Evolutionary conservation across 2,113 vertebrate genomes (phyloP), one percentile per base, ranked within the genome.

Genomic region (Nothobranchius kuhntae): DNA sequence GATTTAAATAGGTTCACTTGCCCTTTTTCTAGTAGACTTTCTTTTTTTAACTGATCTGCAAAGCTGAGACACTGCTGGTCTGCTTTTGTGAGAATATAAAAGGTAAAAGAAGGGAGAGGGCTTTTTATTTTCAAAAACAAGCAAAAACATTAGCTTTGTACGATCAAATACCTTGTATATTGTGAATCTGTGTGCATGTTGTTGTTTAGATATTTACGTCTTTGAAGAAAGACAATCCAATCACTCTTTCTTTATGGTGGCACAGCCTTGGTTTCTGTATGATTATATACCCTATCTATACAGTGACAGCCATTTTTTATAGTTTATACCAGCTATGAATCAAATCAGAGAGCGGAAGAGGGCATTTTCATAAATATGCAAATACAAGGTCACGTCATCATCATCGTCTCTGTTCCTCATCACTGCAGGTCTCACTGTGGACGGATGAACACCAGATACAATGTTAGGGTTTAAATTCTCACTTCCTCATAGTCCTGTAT

Each of bases 361-460:
- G 84, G 83, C 84, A 87, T 91, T 90, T 86, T 87, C 82, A 89
- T 87, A 81, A 89, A 91, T 91, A 91, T 91, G 88, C 89, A 91
- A 89, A 91, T 86, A 81, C 82, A 86, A 88, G 79, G 85, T 87
- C 79, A 82, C 68, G 58, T 54, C 53, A 38, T n/a, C 54, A 57
- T 58, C 55, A 65, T 80, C 68, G 21, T 60, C 51, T 73, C 51
- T 73, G 75, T 81, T 75, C 66, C 68, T 52, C 14, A 1, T 84
- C 70, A 57, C 55, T 73, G 62, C 79, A 35, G 46, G 61, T 35
- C 63, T 80, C 78, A 67, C 58, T 79, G 80, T 85, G 54, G 71
- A 59, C 30, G 30, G 2, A 4, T 15, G 53, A 61, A 74, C 68
- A 68, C 14, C 68, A 58, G 67, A 69, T 57, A 71, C 64, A 57